A percentile compares a stretch with the other conserved stretches of the same genome.
These are phyloP conservation scores for Spodoptera litura DNA, from an alignment of 1,140 invertebrate genomes.

Conservation along the genomic window DNA sequence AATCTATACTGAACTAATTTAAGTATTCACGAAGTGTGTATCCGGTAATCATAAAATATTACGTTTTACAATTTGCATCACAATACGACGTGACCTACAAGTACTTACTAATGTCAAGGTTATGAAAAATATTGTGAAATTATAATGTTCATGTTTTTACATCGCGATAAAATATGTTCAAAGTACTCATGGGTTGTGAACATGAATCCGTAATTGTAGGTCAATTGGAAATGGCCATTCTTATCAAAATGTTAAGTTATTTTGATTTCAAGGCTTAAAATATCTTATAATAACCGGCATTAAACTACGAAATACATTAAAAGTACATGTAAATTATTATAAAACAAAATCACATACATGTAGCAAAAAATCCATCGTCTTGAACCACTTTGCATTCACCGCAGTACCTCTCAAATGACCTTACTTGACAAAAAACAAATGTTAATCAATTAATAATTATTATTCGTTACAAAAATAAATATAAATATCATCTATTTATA, in stretches of 20 bases:
- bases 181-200: too few species aligned
- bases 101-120: neutral
- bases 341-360: conserved; percentile 17
- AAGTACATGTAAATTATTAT: neutral
- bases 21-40: neutral
- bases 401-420: conserved; percentile 51
- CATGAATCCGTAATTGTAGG: too few species aligned
- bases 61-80: neutral
- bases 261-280: too few species aligned
- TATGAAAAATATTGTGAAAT: neutral
- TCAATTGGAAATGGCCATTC: too few species aligned
- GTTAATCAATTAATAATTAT: neutral
- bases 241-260: too few species aligned
- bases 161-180: too few species aligned
- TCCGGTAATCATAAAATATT: conserved; percentile 16
- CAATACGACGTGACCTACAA: neutral
- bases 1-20: neutral
- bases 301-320: too few species aligned
- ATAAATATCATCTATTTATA: neutral
- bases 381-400: conserved; percentile 49
- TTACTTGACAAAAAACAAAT: conserved; percentile 45
- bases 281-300: too few species aligned
- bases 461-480: neutral
- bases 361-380: neutral
- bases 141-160: neutral